These are phyloP conservation scores for Poliocrania exsul DNA, from an alignment of 2,797 vertebrate genomes.

Conservation along the genomic window DNA sequence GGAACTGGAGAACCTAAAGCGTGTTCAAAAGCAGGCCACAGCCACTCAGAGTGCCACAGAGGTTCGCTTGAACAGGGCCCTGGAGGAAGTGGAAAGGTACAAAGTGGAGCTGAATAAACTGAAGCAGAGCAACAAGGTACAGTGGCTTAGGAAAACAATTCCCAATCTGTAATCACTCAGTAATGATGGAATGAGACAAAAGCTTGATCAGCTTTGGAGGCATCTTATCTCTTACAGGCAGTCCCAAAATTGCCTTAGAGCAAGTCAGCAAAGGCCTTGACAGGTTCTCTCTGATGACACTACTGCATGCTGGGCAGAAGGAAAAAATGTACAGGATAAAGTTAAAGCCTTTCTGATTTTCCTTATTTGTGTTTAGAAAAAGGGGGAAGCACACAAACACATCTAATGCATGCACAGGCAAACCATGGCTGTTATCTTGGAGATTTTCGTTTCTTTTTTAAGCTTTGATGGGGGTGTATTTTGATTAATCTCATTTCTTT, in stretches of 20 bases:
- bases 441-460: not conserved
- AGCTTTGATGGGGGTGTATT: not conserved
- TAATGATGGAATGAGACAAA: not conserved
- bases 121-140: slow-evolving; percentile 89
- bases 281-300: not conserved
- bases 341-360: not conserved
- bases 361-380: not conserved
- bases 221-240: fast-evolving
- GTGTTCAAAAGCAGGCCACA: slow-evolving; percentile 85
- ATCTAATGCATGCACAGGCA: not conserved
- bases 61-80: slow-evolving; percentile 90
- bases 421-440: not conserved
- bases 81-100: slow-evolving; percentile 88
- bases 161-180: not conserved
- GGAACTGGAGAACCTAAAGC: slow-evolving; percentile 87
- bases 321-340: not conserved
- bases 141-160: not conserved
- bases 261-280: not conserved
- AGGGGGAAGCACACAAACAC: not conserved
- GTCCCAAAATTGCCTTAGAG: not conserved
- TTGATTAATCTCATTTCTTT: not conserved
- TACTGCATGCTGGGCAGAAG: not conserved
- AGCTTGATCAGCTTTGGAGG: not conserved
- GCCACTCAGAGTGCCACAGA: slow-evolving; percentile 81
- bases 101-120: slow-evolving; percentile 87